These are phyloP conservation scores for Chrysomallon squamiferum DNA, from an alignment of 1,140 invertebrate genomes.

Conservation along the genomic window DNA sequence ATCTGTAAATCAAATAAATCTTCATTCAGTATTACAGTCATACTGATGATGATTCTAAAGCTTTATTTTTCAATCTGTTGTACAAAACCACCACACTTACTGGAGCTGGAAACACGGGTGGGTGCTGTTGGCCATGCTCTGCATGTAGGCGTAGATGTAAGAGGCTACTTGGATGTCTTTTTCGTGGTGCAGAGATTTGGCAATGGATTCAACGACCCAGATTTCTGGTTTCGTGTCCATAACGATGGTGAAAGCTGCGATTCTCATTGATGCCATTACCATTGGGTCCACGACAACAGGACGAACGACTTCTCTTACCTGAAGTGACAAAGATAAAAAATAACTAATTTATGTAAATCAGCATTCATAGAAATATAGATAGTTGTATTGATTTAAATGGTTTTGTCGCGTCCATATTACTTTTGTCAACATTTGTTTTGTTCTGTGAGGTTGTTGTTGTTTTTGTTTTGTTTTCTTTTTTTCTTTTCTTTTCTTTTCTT, in stretches of 20 bases:
- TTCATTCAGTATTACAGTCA: no score
- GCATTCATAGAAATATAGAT: no score
- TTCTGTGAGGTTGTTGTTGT: no score
- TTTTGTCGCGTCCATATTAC: no score
- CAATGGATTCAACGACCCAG: conserved; percentile 32
- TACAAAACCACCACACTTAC: conserved; percentile 15
- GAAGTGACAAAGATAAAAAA: no score
- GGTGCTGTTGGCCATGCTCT: conserved; percentile 29
- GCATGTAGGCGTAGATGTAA: conserved; percentile 40
- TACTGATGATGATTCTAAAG: no score
- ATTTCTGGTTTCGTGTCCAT: conserved; percentile 25
- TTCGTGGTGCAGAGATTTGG: conserved; percentile 33
- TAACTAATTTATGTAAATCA: no score
- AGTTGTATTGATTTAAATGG: no score
- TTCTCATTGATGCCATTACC: conserved; percentile 45
- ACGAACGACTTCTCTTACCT: conserved; percentile 39
- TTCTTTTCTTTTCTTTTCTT: no score
- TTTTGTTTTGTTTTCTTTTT: no score
- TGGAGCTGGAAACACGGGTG: conserved; percentile 27
- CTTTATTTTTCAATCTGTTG: not conserved
- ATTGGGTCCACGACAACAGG: conserved; percentile 40
- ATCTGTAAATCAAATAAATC: no score
- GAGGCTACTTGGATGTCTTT: conserved; percentile 44
- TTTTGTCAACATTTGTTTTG: no score
- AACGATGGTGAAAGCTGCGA: conserved; percentile 38